Conservation (phyloP, 2,797 vertebrate species). For the Hozukius guyotensis region DNA sequence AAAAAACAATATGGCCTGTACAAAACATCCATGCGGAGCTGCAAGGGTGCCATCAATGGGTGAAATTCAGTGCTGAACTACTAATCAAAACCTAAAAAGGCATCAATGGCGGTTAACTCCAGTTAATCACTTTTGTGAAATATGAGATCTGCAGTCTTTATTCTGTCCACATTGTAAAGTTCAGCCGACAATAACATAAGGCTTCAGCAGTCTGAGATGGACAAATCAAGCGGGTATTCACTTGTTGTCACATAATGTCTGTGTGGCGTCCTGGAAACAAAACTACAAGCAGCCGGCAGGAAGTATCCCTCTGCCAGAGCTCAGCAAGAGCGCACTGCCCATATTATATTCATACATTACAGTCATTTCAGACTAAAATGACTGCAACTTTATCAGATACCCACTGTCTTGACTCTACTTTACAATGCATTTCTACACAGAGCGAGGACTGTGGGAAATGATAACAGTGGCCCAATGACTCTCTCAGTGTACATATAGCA, state of each 20-base stretch:
- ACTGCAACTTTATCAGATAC: neutral
- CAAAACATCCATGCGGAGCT: neutral
- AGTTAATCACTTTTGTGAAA: neutral
- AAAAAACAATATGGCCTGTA: neutral
- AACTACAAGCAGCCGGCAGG: neutral
- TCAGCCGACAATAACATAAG: neutral
- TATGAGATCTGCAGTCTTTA: neutral
- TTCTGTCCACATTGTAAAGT: neutral
- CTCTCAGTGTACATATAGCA: neutral
- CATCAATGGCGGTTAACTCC: neutral
- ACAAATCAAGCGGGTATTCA: neutral
- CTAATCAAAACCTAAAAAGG: neutral
- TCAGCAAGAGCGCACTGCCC: neutral
- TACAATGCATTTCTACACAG: neutral
- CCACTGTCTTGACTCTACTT: neutral
- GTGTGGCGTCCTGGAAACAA: neutral
- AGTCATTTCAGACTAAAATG: neutral
- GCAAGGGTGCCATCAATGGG: neutral
- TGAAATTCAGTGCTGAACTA: neutral
- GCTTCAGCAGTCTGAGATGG: neutral
- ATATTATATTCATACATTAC: neutral
- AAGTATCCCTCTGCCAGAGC: neutral
- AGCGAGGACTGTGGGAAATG: neutral
- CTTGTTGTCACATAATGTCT: neutral
- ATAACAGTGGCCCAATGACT: conserved; percentile 6